These are phyloP conservation scores for Tachuris rubrigastra DNA, from an alignment of 2,113 vertebrate genomes.

Conservation along the genomic window DNA sequence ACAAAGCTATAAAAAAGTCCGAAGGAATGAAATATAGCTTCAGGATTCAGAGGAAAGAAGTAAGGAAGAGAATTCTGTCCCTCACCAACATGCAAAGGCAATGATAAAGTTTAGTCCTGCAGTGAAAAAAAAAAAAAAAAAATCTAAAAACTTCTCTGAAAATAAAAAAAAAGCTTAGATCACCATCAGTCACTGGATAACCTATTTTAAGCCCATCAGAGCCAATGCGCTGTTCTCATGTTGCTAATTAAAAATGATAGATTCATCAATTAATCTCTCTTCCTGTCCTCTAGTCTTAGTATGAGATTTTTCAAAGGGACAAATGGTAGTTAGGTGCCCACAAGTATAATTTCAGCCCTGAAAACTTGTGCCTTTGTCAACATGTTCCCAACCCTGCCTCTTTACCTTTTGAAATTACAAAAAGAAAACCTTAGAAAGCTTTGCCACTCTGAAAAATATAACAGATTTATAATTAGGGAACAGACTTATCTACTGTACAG, in stretches of 20 bases:
- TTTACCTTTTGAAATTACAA: neutral
- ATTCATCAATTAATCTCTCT: slow-evolving; percentile 60
- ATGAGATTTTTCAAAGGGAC: slow-evolving; percentile 58
- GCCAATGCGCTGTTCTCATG: slow-evolving; percentile 14
- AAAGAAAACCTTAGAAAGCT: neutral
- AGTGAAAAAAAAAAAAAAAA: neutral
- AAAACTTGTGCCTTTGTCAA: slow-evolving; percentile 1
- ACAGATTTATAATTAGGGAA: neutral
- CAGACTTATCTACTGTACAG: neutral
- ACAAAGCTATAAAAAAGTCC: neutral
- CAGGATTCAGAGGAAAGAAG: neutral
- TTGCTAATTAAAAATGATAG: slow-evolving; percentile 68
- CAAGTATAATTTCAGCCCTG: neutral
- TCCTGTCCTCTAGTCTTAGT: slow-evolving; percentile 1
- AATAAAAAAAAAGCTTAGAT: slow-evolving; percentile 45
- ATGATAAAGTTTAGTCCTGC: neutral
- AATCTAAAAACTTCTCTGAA: slow-evolving; percentile 22
- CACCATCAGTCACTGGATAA: slow-evolving; percentile 46
- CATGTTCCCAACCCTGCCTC: neutral
- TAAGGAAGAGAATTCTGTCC: neutral
- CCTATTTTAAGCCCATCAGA: slow-evolving; percentile 62
- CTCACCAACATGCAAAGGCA: neutral
- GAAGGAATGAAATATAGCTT: neutral
- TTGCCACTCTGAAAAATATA: neutral
- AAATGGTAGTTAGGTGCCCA: slow-evolving; percentile 27